Percentiles rank a stretch among this genome's conserved stretches.
These are phyloP conservation scores for Neosilurus hyrtlii DNA, from an alignment of 2,797 vertebrate genomes.

Conservation along the genomic window DNA sequence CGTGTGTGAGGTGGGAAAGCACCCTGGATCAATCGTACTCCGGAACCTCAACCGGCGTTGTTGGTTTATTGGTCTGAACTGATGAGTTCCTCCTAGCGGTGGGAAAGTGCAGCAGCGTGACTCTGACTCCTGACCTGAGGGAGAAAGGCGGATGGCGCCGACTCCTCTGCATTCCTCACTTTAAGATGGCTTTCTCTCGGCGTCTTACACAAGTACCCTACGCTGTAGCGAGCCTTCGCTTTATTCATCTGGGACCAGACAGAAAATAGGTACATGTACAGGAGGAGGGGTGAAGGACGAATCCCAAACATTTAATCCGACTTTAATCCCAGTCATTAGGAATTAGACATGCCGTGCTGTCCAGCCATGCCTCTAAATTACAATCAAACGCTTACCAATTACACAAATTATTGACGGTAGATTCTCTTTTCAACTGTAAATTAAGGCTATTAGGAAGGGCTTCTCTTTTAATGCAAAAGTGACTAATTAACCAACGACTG, in stretches of 20 bases:
- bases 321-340: constrained; percentile 99
- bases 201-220: constrained; percentile 46
- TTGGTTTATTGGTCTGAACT: constrained; percentile 35
- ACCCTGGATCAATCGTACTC: not conserved
- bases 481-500: constrained; percentile 99
- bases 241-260: constrained; percentile 84
- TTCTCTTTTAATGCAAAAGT: constrained; percentile 99
- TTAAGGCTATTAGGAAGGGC: constrained; percentile 99
- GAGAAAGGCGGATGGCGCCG: constrained; percentile 7
- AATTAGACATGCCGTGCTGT: constrained; percentile 99
- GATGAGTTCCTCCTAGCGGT: constrained; percentile 78
- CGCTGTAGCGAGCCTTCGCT: constrained; percentile 58
- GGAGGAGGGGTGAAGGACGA: constrained; percentile 81
- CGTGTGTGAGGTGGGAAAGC: no score
- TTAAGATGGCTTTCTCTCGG: constrained; percentile 40
- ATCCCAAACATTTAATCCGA: constrained; percentile 99
- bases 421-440: constrained; percentile 99
- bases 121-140: constrained; percentile 24
- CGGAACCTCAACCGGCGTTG: not conserved
- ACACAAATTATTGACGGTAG: constrained; percentile 99
- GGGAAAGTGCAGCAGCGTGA: constrained; percentile 47
- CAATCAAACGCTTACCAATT: constrained; percentile 99
- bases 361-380: constrained; percentile 99
- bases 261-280: constrained; percentile 74
- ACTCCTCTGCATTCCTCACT: constrained; percentile 36